Conservation (phyloP, 2,888 invertebrate species). For the Harmothoe impar region DNA sequence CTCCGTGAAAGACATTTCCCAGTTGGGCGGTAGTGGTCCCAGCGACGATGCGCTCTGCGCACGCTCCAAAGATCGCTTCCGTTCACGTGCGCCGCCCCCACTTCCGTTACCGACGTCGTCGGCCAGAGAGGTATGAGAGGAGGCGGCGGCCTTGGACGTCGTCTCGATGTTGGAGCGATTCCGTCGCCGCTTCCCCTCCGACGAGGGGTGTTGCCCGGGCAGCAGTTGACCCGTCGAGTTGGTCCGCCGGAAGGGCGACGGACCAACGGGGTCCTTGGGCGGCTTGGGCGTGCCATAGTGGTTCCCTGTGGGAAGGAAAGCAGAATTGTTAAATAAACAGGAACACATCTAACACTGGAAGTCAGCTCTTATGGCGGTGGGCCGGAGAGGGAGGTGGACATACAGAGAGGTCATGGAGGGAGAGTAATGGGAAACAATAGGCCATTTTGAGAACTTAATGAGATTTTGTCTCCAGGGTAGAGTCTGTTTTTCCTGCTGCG, state of each 20-base stretch:
- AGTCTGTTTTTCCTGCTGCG: neutral
- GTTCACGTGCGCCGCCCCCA: constrained; percentile 72
- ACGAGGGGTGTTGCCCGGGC: constrained; percentile 85
- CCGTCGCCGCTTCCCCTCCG: constrained; percentile 85
- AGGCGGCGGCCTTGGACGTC: constrained; percentile 76
- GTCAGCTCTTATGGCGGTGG: neutral
- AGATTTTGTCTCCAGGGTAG: constrained; percentile 6
- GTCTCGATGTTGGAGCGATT: constrained; percentile 86
- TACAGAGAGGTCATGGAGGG: neutral
- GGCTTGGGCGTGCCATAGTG: constrained; percentile 87
- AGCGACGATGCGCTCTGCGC: constrained; percentile 83
- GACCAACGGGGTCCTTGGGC: constrained; percentile 78
- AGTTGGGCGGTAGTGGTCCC: constrained; percentile 96
- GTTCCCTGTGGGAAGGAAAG: constrained; percentile 82
- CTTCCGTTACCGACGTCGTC: constrained; percentile 69
- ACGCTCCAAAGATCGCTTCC: constrained; percentile 79
- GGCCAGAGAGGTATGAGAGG: neutral
- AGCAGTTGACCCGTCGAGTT: constrained; percentile 81
- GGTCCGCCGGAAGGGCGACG: constrained; percentile 77
- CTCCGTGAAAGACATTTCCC: constrained; percentile 98
- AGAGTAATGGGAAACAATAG: constrained; percentile 10
- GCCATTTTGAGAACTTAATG: neutral
- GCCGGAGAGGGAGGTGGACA: too few species aligned
- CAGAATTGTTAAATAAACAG: neutral
- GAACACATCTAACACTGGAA: neutral